Evolutionary conservation across 2,888 invertebrate species (phyloP), one percentile per base, ranked within the genome.

Genomic region (Chromoteleia sp.): DNA sequence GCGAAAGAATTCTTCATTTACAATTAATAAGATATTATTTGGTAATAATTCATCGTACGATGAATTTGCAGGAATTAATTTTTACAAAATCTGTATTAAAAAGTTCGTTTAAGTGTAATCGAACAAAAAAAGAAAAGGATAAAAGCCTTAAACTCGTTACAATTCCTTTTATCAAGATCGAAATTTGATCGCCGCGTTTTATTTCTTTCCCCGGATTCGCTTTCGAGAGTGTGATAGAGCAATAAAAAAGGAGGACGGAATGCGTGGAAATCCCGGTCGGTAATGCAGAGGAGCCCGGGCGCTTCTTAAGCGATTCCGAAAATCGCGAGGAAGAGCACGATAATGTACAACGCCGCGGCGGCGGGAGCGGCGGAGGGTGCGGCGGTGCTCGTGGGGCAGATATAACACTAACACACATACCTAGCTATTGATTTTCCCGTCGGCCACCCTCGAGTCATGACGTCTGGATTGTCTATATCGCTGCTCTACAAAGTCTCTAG

Each of bases 391-490:
- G 74, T 36, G 45, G 39, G 80, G 73, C 82, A 82, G 84, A 85
- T 87, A 89, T 88, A 87, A 89, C 86, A 86, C 87, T 87, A 88
- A 86, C 88, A 87, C 87, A 87, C 83, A 88, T 86, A 87, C 84
- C 84, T 68, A 70, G 77, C 84, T 89, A 89, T 89, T 87, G 89
- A 89, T 89, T 89, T 89, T 87, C 81, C 80, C 70, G 63, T 33
- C 68, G 81, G 78, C 84, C 76, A 82, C 77, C 83, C 83, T 65
- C 83, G 75, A 82, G 71, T 75, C 79, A 76, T 82, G 84, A 63
- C 79, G 77, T 81, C 84, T 82, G 83, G 65, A 70, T 70, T 77
- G 82, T 79, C 76, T 81, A 81, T 82, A 81, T 79, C 33, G 73
- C 48, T 63, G 79, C 74, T 79, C 76, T 63, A 75, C 83, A 71